Base-by-base conservation (phyloP, 2,113 vertebrate species). In the Vanacampus margaritifer region DNA sequence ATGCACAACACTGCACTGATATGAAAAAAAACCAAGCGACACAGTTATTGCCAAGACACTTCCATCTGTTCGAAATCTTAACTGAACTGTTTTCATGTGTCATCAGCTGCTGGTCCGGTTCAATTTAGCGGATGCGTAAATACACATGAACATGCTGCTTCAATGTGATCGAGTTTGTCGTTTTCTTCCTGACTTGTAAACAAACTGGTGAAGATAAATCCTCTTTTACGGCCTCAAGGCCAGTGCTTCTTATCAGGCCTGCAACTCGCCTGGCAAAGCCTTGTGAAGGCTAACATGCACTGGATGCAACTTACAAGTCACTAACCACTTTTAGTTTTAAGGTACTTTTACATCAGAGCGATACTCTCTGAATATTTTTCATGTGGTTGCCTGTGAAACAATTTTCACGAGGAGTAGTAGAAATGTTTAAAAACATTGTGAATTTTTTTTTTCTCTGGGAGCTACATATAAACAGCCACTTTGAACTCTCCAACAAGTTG, bases 1-100 rank as follows among this genome's bases (percentile, higher is more conserved):
- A 80, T 84, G 85, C 76, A 77, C 84, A 86, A 83, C 75, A 87
- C 84, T 77, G 81, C 77, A 69, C 69, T 61, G 69, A 79, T 71
- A 68, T 76, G 36, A 54, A 68, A 53, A 81, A 84, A 73, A 80
- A 83, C 75, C 60, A 61, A 79, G 66, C 13, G 56, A 80, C 62
- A 70, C 56, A 66, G 70, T 53, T 56, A 50, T 65, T 57, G 62
- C 75, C 66, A 63, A 75, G 58, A 67, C 53, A 54, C 81, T 71
- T 73, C 63, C 75, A 78, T 75, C 65, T 82, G 83, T 73, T 72
- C 65, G 65, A 79, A 68, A 79, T 75, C 67, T 67, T 10, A 14
- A 19, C 12, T 1, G 3, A 64, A 23, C 45, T 50, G 62, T 64
- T 57, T 58, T 68, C 71, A 19, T 63, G 36, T 63, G 63, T 71